These are phyloP conservation scores for Epirrhoe alternata DNA, from an alignment of 2,888 invertebrate species.

Conservation along the genomic window DNA sequence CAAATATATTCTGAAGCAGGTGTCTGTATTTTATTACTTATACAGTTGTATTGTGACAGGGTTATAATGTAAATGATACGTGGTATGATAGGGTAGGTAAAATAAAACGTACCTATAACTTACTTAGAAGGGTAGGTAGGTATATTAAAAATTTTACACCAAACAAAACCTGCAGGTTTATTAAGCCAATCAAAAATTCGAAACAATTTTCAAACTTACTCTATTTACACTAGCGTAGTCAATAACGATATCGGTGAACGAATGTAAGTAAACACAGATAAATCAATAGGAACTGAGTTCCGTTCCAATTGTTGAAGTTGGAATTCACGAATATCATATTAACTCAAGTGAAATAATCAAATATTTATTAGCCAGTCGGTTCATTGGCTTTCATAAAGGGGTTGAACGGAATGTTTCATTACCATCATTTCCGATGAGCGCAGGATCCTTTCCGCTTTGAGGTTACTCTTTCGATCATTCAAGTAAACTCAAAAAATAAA, in stretches of 20 bases:
- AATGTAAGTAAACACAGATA: neutral
- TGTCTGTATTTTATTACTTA: neutral
- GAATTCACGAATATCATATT: neutral
- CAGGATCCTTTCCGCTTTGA: constrained; percentile 44
- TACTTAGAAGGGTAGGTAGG: too few relatives aligned
- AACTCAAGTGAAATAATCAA: constrained; percentile 8
- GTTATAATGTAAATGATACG: too few relatives aligned
- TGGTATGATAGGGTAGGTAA: neutral
- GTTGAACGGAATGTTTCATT: constrained; percentile 36
- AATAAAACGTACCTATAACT: too few relatives aligned
- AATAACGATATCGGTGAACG: neutral
- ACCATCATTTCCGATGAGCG: constrained; percentile 48
- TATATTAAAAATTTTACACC: neutral
- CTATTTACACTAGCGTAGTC: too few relatives aligned
- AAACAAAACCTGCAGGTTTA: neutral
- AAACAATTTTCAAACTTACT: neutral
- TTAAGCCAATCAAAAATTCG: neutral
- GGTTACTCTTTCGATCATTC: neutral
- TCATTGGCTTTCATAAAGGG: constrained; percentile 29
- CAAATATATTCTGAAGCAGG: neutral
- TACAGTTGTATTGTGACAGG: neutral
- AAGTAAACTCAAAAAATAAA: too few relatives aligned
- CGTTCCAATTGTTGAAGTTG: neutral
- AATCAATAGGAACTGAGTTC: neutral
- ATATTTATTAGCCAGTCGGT: constrained; percentile 21